Conservation (phyloP, 2,113 vertebrate genomes). For the Xiphorhynchus elegans region DNA sequence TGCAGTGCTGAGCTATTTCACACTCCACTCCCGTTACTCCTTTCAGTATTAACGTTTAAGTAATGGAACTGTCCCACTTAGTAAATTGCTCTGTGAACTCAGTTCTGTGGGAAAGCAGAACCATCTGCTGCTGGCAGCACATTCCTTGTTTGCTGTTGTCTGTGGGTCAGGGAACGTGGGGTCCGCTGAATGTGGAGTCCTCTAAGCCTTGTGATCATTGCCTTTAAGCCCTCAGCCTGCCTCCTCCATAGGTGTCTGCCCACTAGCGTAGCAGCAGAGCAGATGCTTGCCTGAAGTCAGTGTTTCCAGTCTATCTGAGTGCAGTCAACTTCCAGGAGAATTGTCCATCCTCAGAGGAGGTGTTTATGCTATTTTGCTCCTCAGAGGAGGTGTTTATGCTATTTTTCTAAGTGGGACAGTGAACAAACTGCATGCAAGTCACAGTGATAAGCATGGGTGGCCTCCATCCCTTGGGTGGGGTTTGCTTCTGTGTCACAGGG, state of each 20-base stretch:
- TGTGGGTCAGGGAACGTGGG: accelerated
- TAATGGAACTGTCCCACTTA: neutral
- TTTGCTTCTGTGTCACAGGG: neutral
- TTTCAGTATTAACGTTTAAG: neutral
- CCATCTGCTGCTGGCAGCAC: neutral
- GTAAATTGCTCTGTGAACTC: neutral
- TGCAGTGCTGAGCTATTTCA: neutral
- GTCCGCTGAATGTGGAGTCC: neutral
- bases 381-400: neutral
- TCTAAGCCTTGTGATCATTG: accelerated
- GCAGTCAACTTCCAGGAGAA: neutral
- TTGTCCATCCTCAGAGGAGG: accelerated
- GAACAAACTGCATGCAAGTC: accelerated
- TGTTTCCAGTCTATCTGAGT: neutral
- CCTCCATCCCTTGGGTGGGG: neutral
- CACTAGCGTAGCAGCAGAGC: neutral
- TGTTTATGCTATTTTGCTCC: neutral
- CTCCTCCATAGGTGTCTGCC: neutral
- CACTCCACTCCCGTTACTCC: accelerated
- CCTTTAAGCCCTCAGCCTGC: neutral
- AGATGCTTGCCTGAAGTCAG: accelerated
- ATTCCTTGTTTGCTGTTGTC: neutral
- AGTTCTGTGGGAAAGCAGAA: neutral
- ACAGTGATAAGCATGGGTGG: accelerated
- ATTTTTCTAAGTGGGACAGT: neutral